phyloP scores from a whole-genome alignment of 2,888 invertebrate species.

The Oscheius sp. region DNA sequence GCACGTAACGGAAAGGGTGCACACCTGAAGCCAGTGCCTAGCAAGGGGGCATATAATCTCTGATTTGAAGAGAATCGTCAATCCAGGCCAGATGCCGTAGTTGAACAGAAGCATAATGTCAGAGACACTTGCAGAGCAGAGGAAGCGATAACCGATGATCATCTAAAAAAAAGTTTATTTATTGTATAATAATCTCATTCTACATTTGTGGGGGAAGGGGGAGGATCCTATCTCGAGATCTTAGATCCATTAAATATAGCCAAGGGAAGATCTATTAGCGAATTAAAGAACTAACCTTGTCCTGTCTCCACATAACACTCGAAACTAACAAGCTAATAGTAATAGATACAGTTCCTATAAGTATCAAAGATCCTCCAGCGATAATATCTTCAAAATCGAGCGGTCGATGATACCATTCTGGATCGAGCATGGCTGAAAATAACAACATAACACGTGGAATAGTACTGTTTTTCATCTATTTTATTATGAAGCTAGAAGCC shows the following conservation, averaged over 20 bases:
- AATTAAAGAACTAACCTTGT: slow-evolving; percentile 51
- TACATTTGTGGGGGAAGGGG: too few species aligned
- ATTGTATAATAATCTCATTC: too few species aligned
- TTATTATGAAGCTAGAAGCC: too few species aligned
- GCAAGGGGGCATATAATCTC: slow-evolving; percentile 55
- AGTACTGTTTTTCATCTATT: too few species aligned
- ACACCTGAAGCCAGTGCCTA: slow-evolving; percentile 64
- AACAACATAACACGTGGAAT: too few species aligned
- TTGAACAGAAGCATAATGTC: slow-evolving; percentile 65
- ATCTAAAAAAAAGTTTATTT: slow-evolving; percentile 46
- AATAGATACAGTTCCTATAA: slow-evolving; percentile 56
- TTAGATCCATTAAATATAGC: too few species aligned
- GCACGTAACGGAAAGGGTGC: slow-evolving; percentile 1
- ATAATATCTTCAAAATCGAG: slow-evolving; percentile 55
- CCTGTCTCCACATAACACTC: slow-evolving; percentile 60
- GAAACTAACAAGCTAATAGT: slow-evolving; percentile 59
- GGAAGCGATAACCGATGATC: slow-evolving; percentile 66
- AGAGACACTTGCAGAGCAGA: slow-evolving; percentile 59
- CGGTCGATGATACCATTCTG: slow-evolving; percentile 52
- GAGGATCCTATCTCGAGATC: too few species aligned
- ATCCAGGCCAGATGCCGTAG: slow-evolving; percentile 64
- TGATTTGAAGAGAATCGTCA: slow-evolving; percentile 62
- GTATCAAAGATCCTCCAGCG: slow-evolving; percentile 55
- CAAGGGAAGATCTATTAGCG: too few species aligned
- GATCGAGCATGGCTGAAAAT: slow-evolving; percentile 46